phyloP scores from a whole-genome alignment of 2,888 invertebrate genomes.

The Parascotia fuliginaria region DNA sequence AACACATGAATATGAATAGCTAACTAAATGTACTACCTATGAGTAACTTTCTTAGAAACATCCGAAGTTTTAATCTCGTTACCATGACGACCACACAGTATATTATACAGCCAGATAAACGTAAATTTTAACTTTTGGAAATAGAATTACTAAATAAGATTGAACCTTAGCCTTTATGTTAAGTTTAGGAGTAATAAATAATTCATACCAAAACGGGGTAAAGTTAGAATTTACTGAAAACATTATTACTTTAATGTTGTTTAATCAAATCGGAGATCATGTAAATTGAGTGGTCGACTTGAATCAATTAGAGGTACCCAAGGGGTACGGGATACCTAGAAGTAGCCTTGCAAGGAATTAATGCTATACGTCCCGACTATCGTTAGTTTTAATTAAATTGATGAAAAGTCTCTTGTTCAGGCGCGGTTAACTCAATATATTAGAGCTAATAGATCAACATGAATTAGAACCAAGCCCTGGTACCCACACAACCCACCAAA shows the following conservation, averaged over 20 bases:
- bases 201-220: slow-evolving; percentile 17
- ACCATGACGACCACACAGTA: not conserved
- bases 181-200: slow-evolving; percentile 16
- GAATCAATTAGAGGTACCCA: slow-evolving; percentile 30
- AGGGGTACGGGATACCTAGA: slow-evolving; percentile 7
- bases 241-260: slow-evolving; percentile 14
- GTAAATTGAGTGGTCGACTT: slow-evolving; percentile 27
- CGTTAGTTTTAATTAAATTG: slow-evolving; percentile 32
- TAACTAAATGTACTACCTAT: not conserved
- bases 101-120: not conserved
- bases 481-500: too few species aligned
- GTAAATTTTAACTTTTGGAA: too few species aligned
- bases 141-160: not conserved
- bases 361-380: slow-evolving; percentile 24
- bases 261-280: slow-evolving; percentile 29
- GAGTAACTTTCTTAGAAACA: not conserved
- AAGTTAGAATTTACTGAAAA: slow-evolving; percentile 15
- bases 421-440: slow-evolving; percentile 8
- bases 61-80: not conserved
- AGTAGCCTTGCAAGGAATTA: slow-evolving; percentile 19
- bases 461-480: too few species aligned
- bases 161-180: not conserved
- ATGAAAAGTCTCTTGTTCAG: slow-evolving; percentile 12
- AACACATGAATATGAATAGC: too few species aligned
- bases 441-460: too few species aligned